Percentiles rank a stretch among this genome's conserved stretches.
These are phyloP conservation scores for Xenopus borealis DNA, from an alignment of 2,113 vertebrate species.

Conservation along the genomic window DNA sequence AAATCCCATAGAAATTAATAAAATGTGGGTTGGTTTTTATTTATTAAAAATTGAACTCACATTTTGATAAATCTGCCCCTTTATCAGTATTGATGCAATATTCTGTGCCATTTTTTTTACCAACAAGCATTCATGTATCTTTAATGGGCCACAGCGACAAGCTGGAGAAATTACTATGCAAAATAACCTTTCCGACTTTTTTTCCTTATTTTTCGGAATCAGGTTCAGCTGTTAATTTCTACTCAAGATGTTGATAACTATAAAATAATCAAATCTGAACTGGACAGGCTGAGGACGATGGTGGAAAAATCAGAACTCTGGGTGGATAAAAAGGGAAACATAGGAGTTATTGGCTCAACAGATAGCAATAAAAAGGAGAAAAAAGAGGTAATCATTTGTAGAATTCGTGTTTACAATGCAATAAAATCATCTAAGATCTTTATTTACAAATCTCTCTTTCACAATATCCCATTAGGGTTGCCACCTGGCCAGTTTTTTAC, in stretches of 20 bases:
- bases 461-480: too few relatives aligned
- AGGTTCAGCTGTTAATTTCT: conserved; percentile 95
- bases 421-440: too few relatives aligned
- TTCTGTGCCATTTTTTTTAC: too few relatives aligned
- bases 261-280: conserved; percentile 88
- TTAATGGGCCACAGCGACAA: too few relatives aligned
- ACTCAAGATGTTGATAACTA: conserved; percentile 96
- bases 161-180: neutral
- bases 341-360: conserved; percentile 66
- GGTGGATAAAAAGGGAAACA: conserved; percentile 89
- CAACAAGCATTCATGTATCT: too few relatives aligned
- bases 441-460: too few relatives aligned
- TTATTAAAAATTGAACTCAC: too few relatives aligned
- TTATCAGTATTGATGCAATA: too few relatives aligned
- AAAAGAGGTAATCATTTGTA: conserved; percentile 64
- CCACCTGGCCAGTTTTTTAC: too few relatives aligned
- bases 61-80: too few relatives aligned
- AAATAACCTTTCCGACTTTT: rapidly evolving
- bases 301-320: conserved; percentile 97
- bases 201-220: conserved; percentile 11
- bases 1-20: too few relatives aligned
- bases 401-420: neutral
- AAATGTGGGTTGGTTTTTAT: too few relatives aligned
- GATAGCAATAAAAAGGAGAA: conserved; percentile 72
- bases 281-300: conserved; percentile 91